phyloP scores from a whole-genome alignment of 1,140 invertebrate genomes.

The Rhagoletis zephyria region DNA sequence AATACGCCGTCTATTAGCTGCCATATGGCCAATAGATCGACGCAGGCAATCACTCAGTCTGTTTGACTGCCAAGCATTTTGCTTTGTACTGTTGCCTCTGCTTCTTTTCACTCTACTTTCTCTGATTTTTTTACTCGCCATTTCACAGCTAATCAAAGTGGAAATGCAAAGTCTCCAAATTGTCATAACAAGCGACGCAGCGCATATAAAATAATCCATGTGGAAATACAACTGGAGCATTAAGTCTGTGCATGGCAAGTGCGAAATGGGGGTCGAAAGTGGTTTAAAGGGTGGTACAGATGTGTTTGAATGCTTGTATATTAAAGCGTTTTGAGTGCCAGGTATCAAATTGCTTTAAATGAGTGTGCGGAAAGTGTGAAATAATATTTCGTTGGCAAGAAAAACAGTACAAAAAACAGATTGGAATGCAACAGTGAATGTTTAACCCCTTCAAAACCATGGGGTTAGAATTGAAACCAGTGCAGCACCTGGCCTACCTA shows the following conservation, averaged over 20 bases:
- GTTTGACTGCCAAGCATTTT: neutral
- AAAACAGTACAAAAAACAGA: no score
- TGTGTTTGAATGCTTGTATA: neutral
- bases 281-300: neutral
- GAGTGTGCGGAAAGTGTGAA: neutral
- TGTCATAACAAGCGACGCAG: slow-evolving; percentile 53
- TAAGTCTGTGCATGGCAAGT: neutral
- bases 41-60: slow-evolving; percentile 9
- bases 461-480: no score
- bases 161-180: slow-evolving; percentile 49
- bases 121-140: neutral
- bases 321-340: neutral
- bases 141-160: slow-evolving; percentile 54
- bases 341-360: slow-evolving; percentile 23
- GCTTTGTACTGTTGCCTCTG: neutral
- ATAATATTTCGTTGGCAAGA: neutral
- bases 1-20: slow-evolving; percentile 2
- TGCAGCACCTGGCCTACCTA: no score
- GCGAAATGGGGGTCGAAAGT: neutral
- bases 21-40: slow-evolving; percentile 23
- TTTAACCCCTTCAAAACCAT: no score
- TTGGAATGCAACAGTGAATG: no score
- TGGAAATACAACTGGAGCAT: slow-evolving; percentile 25
- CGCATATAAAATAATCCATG: slow-evolving; percentile 53
- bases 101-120: neutral